Evolutionary conservation across 2,797 vertebrate genomes (phyloP), one percentile per base, ranked within the genome.

Genomic region (Ptychadena robeensis): DNA sequence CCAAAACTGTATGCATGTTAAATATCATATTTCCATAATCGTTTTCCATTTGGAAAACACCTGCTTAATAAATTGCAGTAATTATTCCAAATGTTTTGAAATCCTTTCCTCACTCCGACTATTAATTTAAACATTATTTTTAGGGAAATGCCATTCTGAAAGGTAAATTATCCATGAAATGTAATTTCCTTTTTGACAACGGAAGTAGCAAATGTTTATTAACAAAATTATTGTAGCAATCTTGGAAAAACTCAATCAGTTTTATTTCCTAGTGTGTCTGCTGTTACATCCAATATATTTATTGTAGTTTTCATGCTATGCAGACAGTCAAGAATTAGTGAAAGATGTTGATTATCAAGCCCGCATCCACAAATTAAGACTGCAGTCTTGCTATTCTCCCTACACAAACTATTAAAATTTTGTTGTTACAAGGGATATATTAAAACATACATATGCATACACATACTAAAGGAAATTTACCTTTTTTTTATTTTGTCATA

Each of bases 1-100:
- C 18, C 18, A 53, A 38, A 22, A 22, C 9, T 63, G 27, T 63
- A 27, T 63, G 59, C 4, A 63, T 63, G 11, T 63, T 12, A 63
- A 63, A 63, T 63, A 63, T 63, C 25, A 63, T 28, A 63, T 63
- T 63, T 11, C n/a, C 27, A 25, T 66, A 66, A 66, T 66, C 28
- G 2, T 6, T 18, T 30, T 31, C 32, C 18, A 71, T 28, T 12
- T 40, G 22, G 40, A 15, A 44, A 40, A 40, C 69, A 71, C 69
- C 69, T 71, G 69, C 35, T 14, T 71, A 71, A 71, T 40, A 71
- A 71, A 44, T 44, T 48, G n/a, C 35, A 11, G 69, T 44, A 31
- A 71, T 71, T 71, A 30, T 30, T 30, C 12, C 9, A 71, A 38
- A 37, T 71, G 34, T 71, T 44, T 71, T 63, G 59, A 28, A 63